Evolutionary conservation across 2,797 vertebrate genomes (phyloP).

Genomic region (Cryptoblepharus egeriae): DNA sequence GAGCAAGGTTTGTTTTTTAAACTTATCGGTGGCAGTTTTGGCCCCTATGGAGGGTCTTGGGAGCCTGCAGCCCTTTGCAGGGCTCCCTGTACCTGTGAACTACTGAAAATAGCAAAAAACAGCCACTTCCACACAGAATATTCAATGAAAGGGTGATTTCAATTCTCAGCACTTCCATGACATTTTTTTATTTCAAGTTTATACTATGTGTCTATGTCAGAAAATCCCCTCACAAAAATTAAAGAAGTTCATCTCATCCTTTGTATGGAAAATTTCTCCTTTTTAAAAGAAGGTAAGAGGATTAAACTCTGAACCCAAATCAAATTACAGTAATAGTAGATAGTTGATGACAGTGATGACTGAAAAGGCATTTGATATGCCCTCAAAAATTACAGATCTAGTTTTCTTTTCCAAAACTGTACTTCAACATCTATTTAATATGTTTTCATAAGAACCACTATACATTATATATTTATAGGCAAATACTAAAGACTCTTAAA

Average conservation of each 20-base stretch:
- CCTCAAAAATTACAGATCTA: conserved; percentile 48
- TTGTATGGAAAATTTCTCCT: conserved; percentile 41
- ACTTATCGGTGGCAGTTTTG: no score
- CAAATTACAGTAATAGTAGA: conserved; percentile 42
- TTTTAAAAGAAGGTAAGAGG: conserved; percentile 41
- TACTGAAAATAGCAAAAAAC: no score
- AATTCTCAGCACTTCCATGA: background rate
- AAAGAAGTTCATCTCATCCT: conserved; percentile 7
- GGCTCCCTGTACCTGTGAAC: no score
- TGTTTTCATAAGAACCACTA: conserved; percentile 36
- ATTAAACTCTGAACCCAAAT: conserved; percentile 62
- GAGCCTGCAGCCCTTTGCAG: no score
- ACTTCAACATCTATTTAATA: conserved; percentile 48
- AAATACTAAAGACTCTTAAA: conserved; percentile 8
- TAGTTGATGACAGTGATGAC: conserved; percentile 50
- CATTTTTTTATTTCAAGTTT: background rate
- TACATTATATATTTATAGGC: conserved; percentile 22
- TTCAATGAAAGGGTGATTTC: background rate
- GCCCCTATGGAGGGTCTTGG: no score
- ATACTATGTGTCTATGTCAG: no score
- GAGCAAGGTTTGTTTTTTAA: no score
- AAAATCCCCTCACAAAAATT: conserved; percentile 7
- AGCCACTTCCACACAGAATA: no score
- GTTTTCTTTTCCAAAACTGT: conserved; percentile 36
- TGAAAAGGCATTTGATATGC: conserved; percentile 13